Base-by-base conservation (phyloP, 2,113 vertebrate genomes). In the Jaculus jaculus region DNA sequence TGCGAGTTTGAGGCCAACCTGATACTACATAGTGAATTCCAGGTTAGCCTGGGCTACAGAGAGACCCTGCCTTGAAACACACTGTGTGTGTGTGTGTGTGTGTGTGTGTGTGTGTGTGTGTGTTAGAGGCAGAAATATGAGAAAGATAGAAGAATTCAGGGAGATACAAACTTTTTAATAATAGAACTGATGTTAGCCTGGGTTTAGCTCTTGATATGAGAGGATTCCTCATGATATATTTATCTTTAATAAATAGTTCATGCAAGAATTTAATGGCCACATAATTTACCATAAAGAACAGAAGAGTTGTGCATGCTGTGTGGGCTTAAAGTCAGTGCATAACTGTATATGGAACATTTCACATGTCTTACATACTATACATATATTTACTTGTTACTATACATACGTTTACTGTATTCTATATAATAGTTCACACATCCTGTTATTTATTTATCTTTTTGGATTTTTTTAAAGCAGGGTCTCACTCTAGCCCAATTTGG, bases 241-340 rank as follows among this genome's bases (percentile, higher is more conserved):
- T 88, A 34, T 32, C 34, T 71, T 92, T 39, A 93, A 75, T 54
- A 17, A 75, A 71, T 89, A 80, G 42, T 89, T 92, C 32, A 72
- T 66, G 34, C 23, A 80, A 78, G 26, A 42, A 87, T 10, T 71
- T 82, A 71, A 79, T 63, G 34, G 82, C 15, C 69, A 91, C 3
- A 20, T 58, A 42, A 77, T 84, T n/a, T 68, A 77, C 9, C n/a
- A 39, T 61, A 88, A 90, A 90, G 51, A 92, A 83, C 7, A 39
- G 42, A 92, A 84, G 73, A 84, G 13, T 15, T 75, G 1, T 86
- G 1, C 20, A 74, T 63, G 16, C 20, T 69, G 71, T 87, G 75
- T 77, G 58, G n/a, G 18, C 54, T 71, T 90, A 63, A 65, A 13
- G 73, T 58, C 73, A 75, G 42, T 82, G 92, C 18, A 12, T 47